Conservation (phyloP, 1,140 invertebrate genomes). For the Orchesella cincta region DNA sequence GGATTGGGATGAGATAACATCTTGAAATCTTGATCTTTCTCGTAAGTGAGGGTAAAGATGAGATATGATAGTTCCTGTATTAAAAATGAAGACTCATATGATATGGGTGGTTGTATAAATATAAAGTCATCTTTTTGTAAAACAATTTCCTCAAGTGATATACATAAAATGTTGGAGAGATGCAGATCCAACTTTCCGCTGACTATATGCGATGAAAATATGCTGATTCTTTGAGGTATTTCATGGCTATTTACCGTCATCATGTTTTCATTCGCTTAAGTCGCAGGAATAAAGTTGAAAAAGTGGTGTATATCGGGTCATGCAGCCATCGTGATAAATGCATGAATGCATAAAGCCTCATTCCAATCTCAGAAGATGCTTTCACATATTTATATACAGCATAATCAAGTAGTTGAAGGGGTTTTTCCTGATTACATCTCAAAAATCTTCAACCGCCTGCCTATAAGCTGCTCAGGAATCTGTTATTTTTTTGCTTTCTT, state of each 20-base stretch:
- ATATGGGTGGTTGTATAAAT: no score
- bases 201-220: slow-evolving; percentile 22
- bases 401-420: slow-evolving; percentile 22
- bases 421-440: slow-evolving; percentile 17
- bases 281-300: background rate
- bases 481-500: background rate
- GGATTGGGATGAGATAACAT: background rate
- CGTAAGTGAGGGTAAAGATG: background rate
- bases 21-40: slow-evolving; percentile 14
- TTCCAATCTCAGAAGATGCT: background rate
- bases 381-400: background rate
- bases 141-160: no score
- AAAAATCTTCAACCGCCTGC: slow-evolving; percentile 11
- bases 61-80: slow-evolving; percentile 15
- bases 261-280: background rate
- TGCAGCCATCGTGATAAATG: background rate
- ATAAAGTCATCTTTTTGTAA: no score
- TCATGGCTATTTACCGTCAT: slow-evolving; percentile 4
- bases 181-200: no score
- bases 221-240: slow-evolving; percentile 20
- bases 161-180: no score
- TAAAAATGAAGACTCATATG: background rate
- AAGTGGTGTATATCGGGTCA: no score
- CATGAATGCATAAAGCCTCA: background rate
- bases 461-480: slow-evolving; percentile 22